A percentile compares a stretch with the other conserved stretches of the same genome.
Conservation (phyloP, 2,113 vertebrate species). For the Ailuropoda melanoleuca region DNA sequence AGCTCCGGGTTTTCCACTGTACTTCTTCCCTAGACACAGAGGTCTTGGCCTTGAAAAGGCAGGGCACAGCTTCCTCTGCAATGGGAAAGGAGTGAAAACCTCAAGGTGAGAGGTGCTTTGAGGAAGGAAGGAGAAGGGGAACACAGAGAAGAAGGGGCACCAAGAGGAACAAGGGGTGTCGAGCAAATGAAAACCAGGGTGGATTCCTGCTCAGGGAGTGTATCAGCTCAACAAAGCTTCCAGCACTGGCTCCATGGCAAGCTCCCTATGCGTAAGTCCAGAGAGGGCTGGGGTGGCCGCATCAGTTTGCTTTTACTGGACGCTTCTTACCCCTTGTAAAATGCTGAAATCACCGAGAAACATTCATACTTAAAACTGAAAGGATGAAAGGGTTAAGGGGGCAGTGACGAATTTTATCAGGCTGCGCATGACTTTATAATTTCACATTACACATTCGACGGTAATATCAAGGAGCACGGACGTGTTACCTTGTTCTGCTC, state of each 20-base stretch:
- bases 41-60: not conserved
- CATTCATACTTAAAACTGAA: not conserved
- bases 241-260: rapidly evolving
- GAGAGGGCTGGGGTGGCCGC: rapidly evolving
- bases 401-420: not conserved
- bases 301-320: not conserved
- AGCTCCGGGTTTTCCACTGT: rapidly evolving
- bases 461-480: not conserved
- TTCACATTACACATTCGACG: not conserved
- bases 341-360: not conserved
- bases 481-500: not conserved
- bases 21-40: not conserved
- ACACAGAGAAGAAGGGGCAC: not conserved
- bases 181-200: not conserved
- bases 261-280: no score
- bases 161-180: rapidly evolving
- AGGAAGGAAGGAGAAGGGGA: not conserved
- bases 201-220: not conserved
- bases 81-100: not conserved
- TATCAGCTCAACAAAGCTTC: not conserved
- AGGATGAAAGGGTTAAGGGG: not conserved
- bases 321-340: not conserved
- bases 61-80: not conserved
- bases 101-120: not conserved
- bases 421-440: not conserved